A percentile compares a stretch with the other conserved stretches of the same genome.
Evolutionary conservation across 2,113 vertebrate genomes (phyloP).

Genomic region (Poecilia latipinna): DNA sequence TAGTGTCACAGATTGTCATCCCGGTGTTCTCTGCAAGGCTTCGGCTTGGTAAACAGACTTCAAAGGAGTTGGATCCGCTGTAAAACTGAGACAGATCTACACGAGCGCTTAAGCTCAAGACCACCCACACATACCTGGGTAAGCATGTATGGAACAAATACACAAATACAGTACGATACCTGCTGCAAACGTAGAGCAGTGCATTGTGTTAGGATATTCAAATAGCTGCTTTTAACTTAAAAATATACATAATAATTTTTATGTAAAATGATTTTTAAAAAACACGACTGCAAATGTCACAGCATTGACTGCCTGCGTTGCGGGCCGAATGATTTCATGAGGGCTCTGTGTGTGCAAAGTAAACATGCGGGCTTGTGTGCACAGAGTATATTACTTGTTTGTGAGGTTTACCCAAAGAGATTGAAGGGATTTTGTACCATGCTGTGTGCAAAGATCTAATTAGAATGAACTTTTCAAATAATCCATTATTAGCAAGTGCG

Average conservation of each 20-base stretch:
- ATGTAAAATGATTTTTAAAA: constrained; percentile 38
- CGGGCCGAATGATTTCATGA: constrained; percentile 17
- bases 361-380: constrained; percentile 7
- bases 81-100: constrained; percentile 39
- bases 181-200: not conserved
- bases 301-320: not conserved
- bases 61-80: constrained; percentile 69
- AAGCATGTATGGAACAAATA: not conserved
- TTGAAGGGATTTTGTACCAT: constrained; percentile 20
- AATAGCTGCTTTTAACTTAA: constrained; percentile 1
- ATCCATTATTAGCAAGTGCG: constrained; percentile 58
- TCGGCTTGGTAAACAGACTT: constrained; percentile 79
- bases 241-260: constrained; percentile 20
- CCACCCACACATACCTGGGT: not conserved
- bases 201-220: not conserved
- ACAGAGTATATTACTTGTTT: constrained; percentile 33
- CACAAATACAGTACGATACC: constrained; percentile 18
- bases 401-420: constrained; percentile 46
- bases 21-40: constrained; percentile 77
- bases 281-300: constrained; percentile 52
- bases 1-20: constrained; percentile 82
- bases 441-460: constrained; percentile 59
- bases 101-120: constrained; percentile 12
- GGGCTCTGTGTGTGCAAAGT: constrained; percentile 3
- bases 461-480: constrained; percentile 70